Base-by-base conservation (phyloP, 2,888 invertebrate species). In the Drosophila putrida region DNA sequence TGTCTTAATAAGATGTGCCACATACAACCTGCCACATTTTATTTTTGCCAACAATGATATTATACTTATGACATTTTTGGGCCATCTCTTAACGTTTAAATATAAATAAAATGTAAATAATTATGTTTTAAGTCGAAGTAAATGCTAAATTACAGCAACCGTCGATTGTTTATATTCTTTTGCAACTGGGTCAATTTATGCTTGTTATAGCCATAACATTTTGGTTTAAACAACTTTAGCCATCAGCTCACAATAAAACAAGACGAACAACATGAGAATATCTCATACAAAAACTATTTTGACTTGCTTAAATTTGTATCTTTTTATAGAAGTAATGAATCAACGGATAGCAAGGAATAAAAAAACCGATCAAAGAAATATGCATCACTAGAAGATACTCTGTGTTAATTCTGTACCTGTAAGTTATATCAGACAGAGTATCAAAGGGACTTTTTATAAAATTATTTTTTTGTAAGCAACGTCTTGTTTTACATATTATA, bases 1-100 rank as follows among this genome's bases (percentile, higher is more conserved):
- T 67, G 71, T 83, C 86, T 84, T 86, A 84, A 84, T 84, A 83
- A 83, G 84, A 77, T 69, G 57, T 81, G 79, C 71, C 72, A 80
- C 53, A 36, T 50, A 28, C 36, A 1, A 46, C 36, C 57, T 49
- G 62, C 38, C 46, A 55, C 55, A 50, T 20, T 54, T 54, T 39
- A 33, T 50, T 33, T 54, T 41, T 4, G 41, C 46, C 58, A 49
- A 63, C 43, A 58, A 44, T 50, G 28, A 55, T 73, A 57, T 60
- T 68, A 43, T 60, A 36, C 11, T 59, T 59, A 44, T 50, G 60
- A 71, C 57, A 68, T 60, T 71, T 72, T 69, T 38, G 61, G 71
- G 58, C 6, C 71, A 63, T 51, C 43, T 28, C n/a, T 38, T 15
- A 9, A 33, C 38, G 15, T 31, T 5, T 5, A 33, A 11, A 33